A percentile compares a stretch with the other conserved stretches of the same genome.
These are phyloP conservation scores for Gnathonemus longibarbis DNA, from an alignment of 2,113 vertebrate species.

Conservation along the genomic window DNA sequence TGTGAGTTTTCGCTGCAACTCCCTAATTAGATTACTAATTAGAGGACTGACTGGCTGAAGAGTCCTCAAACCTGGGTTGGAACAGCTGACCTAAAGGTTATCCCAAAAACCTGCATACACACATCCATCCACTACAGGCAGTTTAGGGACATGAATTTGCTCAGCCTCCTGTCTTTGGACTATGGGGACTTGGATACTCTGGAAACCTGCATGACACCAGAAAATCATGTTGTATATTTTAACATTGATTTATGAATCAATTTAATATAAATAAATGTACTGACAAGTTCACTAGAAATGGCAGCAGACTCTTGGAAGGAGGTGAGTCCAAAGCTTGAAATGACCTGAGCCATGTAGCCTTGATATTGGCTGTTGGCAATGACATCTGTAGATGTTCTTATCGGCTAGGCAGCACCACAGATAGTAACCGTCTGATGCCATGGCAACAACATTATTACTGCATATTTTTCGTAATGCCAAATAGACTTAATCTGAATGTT, in stretches of 20 bases:
- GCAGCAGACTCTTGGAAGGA: background rate
- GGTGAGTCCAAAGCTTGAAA: background rate
- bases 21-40: background rate
- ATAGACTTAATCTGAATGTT: background rate
- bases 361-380: constrained; percentile 1
- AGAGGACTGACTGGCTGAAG: background rate
- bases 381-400: constrained; percentile 1
- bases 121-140: background rate
- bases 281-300: background rate
- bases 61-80: background rate
- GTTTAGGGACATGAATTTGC: background rate
- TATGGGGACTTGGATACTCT: background rate
- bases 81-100: background rate
- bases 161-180: background rate
- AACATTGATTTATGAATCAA: background rate
- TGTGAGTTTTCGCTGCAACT: background rate
- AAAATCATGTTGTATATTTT: background rate
- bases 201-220: background rate
- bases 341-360: background rate
- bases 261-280: background rate
- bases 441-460: background rate
- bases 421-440: background rate
- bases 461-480: background rate
- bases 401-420: background rate
- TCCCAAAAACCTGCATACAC: background rate